Evolutionary conservation across 2,113 vertebrate genomes (phyloP), one percentile per base, ranked within the genome.

Genomic region (Chroicocephalus ridibundus): DNA sequence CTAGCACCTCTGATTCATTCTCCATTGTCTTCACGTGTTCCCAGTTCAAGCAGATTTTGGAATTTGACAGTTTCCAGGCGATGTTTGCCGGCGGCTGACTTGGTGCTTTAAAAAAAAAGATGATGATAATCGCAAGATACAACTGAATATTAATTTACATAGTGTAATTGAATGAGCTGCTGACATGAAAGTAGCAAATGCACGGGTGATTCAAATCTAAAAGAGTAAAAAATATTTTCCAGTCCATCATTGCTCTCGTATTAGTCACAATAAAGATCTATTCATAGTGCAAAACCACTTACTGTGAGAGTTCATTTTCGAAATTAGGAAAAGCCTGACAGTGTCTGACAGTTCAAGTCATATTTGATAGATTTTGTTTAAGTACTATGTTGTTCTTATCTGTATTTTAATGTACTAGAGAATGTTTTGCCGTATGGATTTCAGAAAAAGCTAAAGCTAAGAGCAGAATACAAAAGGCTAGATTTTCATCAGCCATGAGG

Each of bases 1-100:
- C 99, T 62, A 98, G 92, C 69, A 99, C 99, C 93, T 99, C 98
- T 13, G 99, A 99, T 94, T 99, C 99, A 54, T 99, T 99, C 96
- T 99, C 98, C 99, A 98, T 98, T 15, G 98, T 99, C 97, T 98
- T 99, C 51, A 99, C 98, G 2, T 98, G 98, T 70, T 99, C 98
- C 99, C 99, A 99, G 89, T 99, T 99, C 95, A 99, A 96, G 97
- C 98, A 98, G 83, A 99, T 98, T 97, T 99, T 99, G 32, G 99
- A 99, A 94, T 99, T 98, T 90, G 98, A 98, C 97, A 99, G 87
- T 92, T 98, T 99, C 99, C 99, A 99, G 94, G 98, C 98, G 2
- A 99, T 99, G 87, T 99, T 99, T 13, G 98, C 98, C 0, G 98
- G 99, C 31, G 98, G 98, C 94, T 99, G 99, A 86, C 98, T 99